These are phyloP conservation scores for Diarsia brunnea DNA, from an alignment of 2,888 invertebrate genomes.

Conservation along the genomic window DNA sequence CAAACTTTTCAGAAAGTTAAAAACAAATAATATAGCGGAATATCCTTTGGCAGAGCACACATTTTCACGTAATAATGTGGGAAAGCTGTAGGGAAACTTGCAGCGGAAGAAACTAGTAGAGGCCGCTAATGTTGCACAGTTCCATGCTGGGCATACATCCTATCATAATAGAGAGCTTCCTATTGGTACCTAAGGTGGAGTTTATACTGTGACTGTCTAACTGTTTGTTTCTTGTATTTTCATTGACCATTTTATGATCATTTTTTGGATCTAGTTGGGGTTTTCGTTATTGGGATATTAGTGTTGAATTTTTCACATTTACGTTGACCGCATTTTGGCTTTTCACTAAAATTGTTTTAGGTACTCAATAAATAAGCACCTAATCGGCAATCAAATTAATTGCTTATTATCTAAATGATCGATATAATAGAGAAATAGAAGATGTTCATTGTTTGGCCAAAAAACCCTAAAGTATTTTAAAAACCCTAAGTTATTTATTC, in stretches of 20 bases:
- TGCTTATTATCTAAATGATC: too few relatives aligned
- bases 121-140: constrained; percentile 57
- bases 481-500: too few relatives aligned
- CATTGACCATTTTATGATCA: neutral
- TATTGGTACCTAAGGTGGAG: constrained; percentile 40
- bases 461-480: too few relatives aligned
- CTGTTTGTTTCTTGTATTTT: neutral
- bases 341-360: neutral
- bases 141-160: constrained; percentile 53
- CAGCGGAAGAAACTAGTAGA: constrained; percentile 54
- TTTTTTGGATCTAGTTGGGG: neutral
- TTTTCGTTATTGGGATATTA: neutral
- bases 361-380: too few relatives aligned
- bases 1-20: neutral
- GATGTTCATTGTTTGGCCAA: too few relatives aligned
- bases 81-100: constrained; percentile 51
- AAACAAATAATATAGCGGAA: neutral
- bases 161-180: constrained; percentile 66
- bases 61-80: constrained; percentile 52
- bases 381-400: too few relatives aligned
- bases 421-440: too few relatives aligned
- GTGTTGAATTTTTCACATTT: neutral
- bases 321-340: neutral
- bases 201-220: constrained; percentile 3
- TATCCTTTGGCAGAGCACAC: constrained; percentile 34